A percentile compares a stretch with the other conserved stretches of the same genome.
Evolutionary conservation across 1,140 invertebrate species (phyloP).

Genomic region (Onthophagus taurus): DNA sequence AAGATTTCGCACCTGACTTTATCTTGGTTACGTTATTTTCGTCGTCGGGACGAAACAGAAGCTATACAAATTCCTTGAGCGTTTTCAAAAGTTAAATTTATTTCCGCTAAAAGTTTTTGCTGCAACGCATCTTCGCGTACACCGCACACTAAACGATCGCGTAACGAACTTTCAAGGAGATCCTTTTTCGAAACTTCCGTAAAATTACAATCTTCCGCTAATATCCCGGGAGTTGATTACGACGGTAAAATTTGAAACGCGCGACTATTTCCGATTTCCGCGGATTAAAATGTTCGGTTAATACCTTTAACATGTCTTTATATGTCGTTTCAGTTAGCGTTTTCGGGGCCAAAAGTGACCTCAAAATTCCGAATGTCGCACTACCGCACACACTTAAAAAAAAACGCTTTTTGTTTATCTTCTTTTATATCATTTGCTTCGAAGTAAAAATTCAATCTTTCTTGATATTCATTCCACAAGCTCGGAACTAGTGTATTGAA

Average conservation of each 20-base stretch:
- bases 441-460: too few species aligned
- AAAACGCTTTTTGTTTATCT: too few species aligned
- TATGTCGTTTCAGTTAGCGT: too few species aligned
- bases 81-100: slow-evolving; percentile 1
- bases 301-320: too few species aligned
- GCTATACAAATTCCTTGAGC: background rate
- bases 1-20: background rate
- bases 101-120: background rate
- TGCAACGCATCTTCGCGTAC: background rate
- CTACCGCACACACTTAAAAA: too few species aligned
- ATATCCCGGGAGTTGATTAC: background rate
- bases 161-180: too few species aligned
- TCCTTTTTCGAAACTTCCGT: background rate
- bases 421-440: too few species aligned
- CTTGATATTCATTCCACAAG: too few species aligned
- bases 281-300: too few species aligned
- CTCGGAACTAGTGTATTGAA: too few species aligned
- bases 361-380: too few species aligned
- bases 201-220: slow-evolving; percentile 4
- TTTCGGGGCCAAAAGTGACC: too few species aligned
- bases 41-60: background rate
- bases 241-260: slow-evolving; percentile 1
- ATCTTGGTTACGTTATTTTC: background rate
- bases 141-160: slow-evolving; percentile 9
- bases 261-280: background rate